Percentiles rank a stretch among this genome's conserved stretches.
These are phyloP conservation scores for Loxodonta africana DNA, from an alignment of 2,113 vertebrate species.

Conservation along the genomic window DNA sequence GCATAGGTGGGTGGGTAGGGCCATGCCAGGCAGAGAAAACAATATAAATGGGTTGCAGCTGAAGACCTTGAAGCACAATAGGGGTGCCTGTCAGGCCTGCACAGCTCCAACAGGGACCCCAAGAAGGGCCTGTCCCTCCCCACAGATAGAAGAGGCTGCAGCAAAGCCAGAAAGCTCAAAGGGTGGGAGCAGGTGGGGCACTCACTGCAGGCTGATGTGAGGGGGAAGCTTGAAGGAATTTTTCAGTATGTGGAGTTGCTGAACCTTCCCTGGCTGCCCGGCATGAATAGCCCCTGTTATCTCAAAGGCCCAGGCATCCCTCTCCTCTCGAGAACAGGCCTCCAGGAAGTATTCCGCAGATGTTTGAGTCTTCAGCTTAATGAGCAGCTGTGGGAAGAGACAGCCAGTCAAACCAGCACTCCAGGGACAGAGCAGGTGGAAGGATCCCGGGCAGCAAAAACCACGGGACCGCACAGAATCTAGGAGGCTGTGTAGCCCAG, in stretches of 20 bases:
- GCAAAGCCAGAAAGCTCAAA: background rate
- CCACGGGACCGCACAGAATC: background rate
- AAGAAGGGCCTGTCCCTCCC: rapidly evolving
- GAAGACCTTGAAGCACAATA: background rate
- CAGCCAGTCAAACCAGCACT: background rate
- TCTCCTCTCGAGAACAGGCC: conserved; percentile 95
- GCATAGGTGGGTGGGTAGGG: rapidly evolving
- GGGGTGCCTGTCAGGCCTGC: background rate
- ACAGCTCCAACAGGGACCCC: background rate
- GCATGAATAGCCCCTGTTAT: conserved; percentile 91
- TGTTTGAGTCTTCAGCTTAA: conserved; percentile 93
- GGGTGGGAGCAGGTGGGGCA: background rate
- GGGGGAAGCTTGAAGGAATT: conserved; percentile 90
- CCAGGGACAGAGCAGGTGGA: background rate
- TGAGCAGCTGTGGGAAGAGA: conserved; percentile 90
- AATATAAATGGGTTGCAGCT: background rate
- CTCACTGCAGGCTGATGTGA: conserved; percentile 94
- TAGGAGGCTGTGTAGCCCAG: background rate
- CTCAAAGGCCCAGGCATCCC: conserved; percentile 95
- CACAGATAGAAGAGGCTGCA: background rate
- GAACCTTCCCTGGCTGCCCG: conserved; percentile 86
- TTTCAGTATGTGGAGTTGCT: conserved; percentile 82
- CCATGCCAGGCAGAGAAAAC: background rate
- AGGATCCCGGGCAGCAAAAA: background rate
- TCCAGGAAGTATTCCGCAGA: conserved; percentile 94